Base-by-base conservation (phyloP, 2,888 invertebrate genomes). In the Agelastica alni region DNA sequence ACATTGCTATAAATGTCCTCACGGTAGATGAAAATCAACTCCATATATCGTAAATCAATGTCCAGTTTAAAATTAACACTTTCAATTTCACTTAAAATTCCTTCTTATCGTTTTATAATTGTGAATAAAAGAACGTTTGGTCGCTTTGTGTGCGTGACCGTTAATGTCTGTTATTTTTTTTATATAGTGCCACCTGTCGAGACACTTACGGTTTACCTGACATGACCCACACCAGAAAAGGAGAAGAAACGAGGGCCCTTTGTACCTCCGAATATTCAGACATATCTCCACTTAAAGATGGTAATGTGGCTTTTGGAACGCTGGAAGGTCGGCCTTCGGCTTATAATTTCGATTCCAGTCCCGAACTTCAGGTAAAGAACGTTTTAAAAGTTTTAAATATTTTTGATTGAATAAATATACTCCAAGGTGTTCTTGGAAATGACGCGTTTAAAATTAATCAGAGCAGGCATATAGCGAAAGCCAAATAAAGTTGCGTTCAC, bases 221-320 rank as follows among this genome's bases (percentile, higher is more conserved):
- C 63, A 59, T 63, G 44, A 83, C 85, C 39, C 83, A 86, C 18
- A 82, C 83, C 6, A 83, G 86, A 0, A 80, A 87, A 2, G 88
- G 88, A 0, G 88, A 88, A 18, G 97, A 98, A 75, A 93, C 94
- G 0, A 83, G 91, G 56, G 95, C 98, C 0, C 83, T 98, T n/a
- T 99, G 99, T 74, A 96, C 93, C n/a, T 91, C 94, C 58, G 97
- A 97, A 73, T 98, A 93, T 78, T 96, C 96, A 3, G 98, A 98
- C 71, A 96, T 99, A 63, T 95, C 96, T 0, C 98, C 98, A 0
- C 78, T 98, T 56, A 88, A 91, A 2, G 96, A 93, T 10, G 98
- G 96, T 12, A 94, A 93, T 71, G 93, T 97, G 4, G 91, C 94
- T 5, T 98, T 97, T 78, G 92, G 95, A 7, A 96, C 97, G 0